Percentiles rank a stretch among this genome's conserved stretches.
phyloP scores from a whole-genome alignment of 2,113 vertebrate species.

The Aythya baeri region DNA sequence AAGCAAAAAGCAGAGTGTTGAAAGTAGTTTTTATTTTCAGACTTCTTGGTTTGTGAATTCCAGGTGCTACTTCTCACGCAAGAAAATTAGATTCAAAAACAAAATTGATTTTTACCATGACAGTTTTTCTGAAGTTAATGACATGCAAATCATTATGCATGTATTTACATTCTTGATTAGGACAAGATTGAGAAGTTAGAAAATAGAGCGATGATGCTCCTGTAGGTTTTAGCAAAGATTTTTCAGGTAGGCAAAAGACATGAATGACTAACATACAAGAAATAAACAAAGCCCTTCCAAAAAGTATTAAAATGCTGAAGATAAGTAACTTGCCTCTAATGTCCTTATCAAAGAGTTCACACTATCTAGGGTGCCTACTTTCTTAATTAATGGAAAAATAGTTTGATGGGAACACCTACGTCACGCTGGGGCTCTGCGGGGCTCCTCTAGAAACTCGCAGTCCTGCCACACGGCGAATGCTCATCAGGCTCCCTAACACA shows the following conservation, averaged over 20 bases:
- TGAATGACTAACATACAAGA: not conserved
- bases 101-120: not conserved
- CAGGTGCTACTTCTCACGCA: conserved; percentile 41
- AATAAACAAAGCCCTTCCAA: not conserved
- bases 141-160: conserved; percentile 45
- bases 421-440: conserved; percentile 16
- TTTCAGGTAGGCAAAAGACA: not conserved
- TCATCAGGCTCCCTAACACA: not conserved
- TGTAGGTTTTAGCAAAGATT: not conserved
- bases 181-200: conserved; percentile 20
- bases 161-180: conserved; percentile 63
- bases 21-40: not conserved
- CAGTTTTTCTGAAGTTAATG: conserved; percentile 34
- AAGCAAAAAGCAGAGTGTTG: not conserved
- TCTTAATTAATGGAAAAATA: conserved; percentile 35
- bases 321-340: not conserved
- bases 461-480: not conserved
- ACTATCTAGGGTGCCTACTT: not conserved
- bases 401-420: not conserved
- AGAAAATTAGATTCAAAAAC: conserved; percentile 14
- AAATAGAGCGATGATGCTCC: conserved; percentile 19
- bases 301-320: not conserved
- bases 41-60: not conserved
- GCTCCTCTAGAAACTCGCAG: not conserved
- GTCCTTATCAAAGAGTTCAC: not conserved